These are phyloP conservation scores for Pollenia angustigena DNA, from an alignment of 2,888 invertebrate species.

Conservation along the genomic window DNA sequence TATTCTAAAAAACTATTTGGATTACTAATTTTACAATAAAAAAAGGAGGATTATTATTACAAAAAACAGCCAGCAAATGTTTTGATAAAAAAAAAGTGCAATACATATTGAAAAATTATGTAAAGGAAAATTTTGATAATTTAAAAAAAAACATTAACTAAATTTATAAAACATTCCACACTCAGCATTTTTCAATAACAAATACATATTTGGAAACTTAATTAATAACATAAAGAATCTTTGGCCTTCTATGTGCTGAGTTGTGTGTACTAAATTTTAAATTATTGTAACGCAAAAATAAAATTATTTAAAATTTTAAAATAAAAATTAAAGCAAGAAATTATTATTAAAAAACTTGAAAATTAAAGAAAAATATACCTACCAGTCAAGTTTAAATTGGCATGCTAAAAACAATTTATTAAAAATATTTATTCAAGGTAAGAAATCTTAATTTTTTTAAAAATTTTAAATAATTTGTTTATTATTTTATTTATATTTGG, in stretches of 20 bases:
- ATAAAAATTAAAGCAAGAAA: constrained; percentile 45
- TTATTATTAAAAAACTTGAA: constrained; percentile 31
- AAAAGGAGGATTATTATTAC: constrained; percentile 59
- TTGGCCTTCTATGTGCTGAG: constrained; percentile 71
- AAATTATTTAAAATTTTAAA: constrained; percentile 38
- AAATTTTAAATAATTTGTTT: constrained; percentile 1
- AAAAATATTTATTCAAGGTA: constrained; percentile 31
- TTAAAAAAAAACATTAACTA: constrained; percentile 23
- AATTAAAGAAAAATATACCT: constrained; percentile 22
- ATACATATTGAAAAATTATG: constrained; percentile 42
- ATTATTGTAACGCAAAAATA: too few relatives aligned
- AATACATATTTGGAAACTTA: constrained; percentile 40
- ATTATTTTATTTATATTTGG: not conserved
- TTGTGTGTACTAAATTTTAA: constrained; percentile 73
- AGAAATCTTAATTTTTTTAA: not conserved
- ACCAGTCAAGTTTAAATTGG: constrained; percentile 34
- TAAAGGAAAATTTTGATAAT: constrained; percentile 10
- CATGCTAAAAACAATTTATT: constrained; percentile 33
- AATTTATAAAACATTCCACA: constrained; percentile 60
- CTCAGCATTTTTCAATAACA: constrained; percentile 57
- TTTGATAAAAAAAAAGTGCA: constrained; percentile 64
- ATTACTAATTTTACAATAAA: constrained; percentile 42
- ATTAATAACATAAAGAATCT: constrained; percentile 8
- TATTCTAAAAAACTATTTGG: constrained; percentile 31
- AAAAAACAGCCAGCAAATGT: constrained; percentile 46